Conservation (phyloP, 2,113 vertebrate genomes). For the Pao palembangensis region DNA sequence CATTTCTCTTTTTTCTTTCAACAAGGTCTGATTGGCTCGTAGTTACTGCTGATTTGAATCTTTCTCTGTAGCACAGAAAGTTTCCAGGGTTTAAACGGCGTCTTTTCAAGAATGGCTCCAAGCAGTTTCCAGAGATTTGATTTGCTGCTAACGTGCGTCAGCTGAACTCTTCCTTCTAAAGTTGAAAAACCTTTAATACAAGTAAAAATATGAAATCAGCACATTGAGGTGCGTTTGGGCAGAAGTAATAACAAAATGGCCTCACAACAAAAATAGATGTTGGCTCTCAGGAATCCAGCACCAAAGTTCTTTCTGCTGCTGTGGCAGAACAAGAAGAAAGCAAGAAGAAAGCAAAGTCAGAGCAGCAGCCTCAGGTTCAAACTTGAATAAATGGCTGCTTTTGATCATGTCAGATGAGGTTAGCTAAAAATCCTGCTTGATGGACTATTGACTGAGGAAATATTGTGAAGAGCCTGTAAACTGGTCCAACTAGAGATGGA, state of each 20-base stretch:
- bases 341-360: conserved; percentile 15
- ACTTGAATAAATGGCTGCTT: neutral
- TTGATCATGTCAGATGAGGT: neutral
- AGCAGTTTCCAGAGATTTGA: too few relatives aligned
- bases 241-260: conserved; percentile 33
- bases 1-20: neutral
- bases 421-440: too few relatives aligned
- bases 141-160: neutral
- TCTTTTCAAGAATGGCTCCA: neutral
- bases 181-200: too few relatives aligned
- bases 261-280: conserved; percentile 18
- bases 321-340: conserved; percentile 17
- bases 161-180: neutral
- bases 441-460: too few relatives aligned
- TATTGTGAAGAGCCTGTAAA: too few relatives aligned
- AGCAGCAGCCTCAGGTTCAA: neutral
- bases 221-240: conserved; percentile 24
- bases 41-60: too few relatives aligned
- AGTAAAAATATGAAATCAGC: conserved; percentile 13
- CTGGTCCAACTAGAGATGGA: too few relatives aligned
- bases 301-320: conserved; percentile 12
- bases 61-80: neutral
- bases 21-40: neutral
- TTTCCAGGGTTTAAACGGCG: neutral
- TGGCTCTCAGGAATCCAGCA: conserved; percentile 17